Conservation (phyloP, 2,797 vertebrate species). For the Sebastes miniatus region DNA sequence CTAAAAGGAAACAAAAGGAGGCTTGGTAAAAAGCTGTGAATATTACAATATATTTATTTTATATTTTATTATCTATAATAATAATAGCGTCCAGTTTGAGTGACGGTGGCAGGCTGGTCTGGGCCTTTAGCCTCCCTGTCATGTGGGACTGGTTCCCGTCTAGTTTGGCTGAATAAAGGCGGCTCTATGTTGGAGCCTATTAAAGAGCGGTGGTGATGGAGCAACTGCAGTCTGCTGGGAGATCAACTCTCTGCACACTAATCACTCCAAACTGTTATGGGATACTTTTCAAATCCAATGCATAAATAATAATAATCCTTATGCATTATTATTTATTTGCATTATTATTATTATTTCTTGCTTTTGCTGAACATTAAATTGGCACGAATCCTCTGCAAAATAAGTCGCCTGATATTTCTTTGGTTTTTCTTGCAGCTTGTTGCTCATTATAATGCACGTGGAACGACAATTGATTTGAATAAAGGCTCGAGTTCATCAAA, state of each 20-base stretch:
- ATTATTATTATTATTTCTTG: neutral
- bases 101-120: conserved; percentile 30
- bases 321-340: neutral
- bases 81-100: neutral
- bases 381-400: neutral
- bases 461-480: conserved; percentile 40
- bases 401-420: neutral
- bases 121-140: conserved; percentile 66
- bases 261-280: conserved; percentile 1
- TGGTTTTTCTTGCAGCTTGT: conserved; percentile 9
- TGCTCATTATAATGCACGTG: conserved; percentile 17
- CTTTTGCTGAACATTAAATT: neutral
- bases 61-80: neutral
- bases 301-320: neutral
- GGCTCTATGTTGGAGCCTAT: conserved; percentile 72
- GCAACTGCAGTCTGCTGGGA: conserved; percentile 66
- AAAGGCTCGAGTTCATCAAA: conserved; percentile 52
- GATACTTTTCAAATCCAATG: neutral
- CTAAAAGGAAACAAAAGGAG: neutral
- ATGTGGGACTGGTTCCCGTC: conserved; percentile 73
- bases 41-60: neutral
- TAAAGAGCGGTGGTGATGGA: conserved; percentile 72
- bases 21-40: neutral
- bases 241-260: conserved; percentile 38
- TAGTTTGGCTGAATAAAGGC: conserved; percentile 72